Percentiles rank a stretch among this genome's conserved stretches.
Conservation (phyloP, 2,797 vertebrate species). For the Picus viridis region DNA sequence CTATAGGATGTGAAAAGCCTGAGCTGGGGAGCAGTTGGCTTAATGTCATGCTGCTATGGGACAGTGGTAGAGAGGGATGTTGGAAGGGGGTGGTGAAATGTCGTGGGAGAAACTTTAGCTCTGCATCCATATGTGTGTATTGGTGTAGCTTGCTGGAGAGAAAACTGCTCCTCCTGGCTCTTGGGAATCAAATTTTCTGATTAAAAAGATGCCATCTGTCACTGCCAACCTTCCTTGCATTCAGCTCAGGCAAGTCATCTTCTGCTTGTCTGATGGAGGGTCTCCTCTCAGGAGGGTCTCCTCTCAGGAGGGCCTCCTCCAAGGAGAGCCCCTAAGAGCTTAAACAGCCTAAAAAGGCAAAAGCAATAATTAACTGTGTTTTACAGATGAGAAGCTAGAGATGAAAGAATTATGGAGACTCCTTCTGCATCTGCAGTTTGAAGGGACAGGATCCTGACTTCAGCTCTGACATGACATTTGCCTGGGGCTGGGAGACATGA, state of each 20-base stretch:
- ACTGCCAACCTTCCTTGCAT: background rate
- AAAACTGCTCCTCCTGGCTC: background rate
- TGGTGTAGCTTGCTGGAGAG: background rate
- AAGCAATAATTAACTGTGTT: background rate
- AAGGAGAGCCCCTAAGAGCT: background rate
- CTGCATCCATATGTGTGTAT: background rate
- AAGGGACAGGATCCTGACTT: background rate
- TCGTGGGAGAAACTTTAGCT: background rate
- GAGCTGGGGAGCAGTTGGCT: background rate
- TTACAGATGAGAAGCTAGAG: background rate
- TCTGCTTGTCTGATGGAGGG: background rate
- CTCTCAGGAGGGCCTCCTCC: fast-evolving
- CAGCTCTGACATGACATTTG: background rate
- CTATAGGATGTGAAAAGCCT: background rate
- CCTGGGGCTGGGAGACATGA: background rate
- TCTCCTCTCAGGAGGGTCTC: fast-evolving
- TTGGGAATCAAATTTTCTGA: slow-evolving; percentile 25
- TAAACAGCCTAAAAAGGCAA: background rate
- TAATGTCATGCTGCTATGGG: background rate
- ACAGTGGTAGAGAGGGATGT: background rate
- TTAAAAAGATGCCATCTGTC: slow-evolving; percentile 19
- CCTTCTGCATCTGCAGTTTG: background rate
- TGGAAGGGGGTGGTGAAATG: background rate
- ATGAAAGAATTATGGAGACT: background rate
- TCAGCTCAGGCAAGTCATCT: background rate